These are phyloP conservation scores for Bicyclus anynana DNA, from an alignment of 1,140 invertebrate species.

Conservation along the genomic window DNA sequence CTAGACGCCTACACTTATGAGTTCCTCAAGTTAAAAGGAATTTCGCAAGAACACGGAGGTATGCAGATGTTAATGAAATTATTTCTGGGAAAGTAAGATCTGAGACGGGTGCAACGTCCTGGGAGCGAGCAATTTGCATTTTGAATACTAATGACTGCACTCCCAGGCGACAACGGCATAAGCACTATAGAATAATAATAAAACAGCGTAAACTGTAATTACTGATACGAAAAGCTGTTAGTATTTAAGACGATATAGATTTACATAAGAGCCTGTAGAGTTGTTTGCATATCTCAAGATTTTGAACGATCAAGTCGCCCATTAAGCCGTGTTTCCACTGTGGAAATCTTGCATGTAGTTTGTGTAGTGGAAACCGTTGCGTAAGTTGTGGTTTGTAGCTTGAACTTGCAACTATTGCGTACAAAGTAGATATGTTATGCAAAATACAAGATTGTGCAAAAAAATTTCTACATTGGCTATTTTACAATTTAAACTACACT, in stretches of 20 bases:
- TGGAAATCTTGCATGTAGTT: no score
- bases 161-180: conserved; percentile 44
- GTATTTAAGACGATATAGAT: conserved; percentile 44
- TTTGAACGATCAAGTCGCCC: conserved; percentile 24
- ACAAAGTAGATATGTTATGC: no score
- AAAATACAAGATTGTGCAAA: no score
- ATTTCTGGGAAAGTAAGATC: conserved; percentile 67
- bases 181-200: conserved; percentile 55
- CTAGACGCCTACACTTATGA: conserved; percentile 6
- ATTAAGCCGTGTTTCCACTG: no score
- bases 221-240: conserved; percentile 50
- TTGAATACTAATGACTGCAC: conserved; percentile 66
- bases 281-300: conserved; percentile 29
- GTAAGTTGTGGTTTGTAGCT: no score
- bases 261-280: conserved; percentile 35
- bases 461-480: no score
- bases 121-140: conserved; percentile 64
- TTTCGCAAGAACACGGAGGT: conserved; percentile 47
- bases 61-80: conserved; percentile 70
- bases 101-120: conserved; percentile 60
- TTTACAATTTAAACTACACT: no score
- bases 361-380: no score
- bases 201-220: conserved; percentile 57
- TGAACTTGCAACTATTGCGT: no score
- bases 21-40: conserved; percentile 34